phyloP scores from a whole-genome alignment of 2,888 invertebrate species.

The Euphydryas editha region DNA sequence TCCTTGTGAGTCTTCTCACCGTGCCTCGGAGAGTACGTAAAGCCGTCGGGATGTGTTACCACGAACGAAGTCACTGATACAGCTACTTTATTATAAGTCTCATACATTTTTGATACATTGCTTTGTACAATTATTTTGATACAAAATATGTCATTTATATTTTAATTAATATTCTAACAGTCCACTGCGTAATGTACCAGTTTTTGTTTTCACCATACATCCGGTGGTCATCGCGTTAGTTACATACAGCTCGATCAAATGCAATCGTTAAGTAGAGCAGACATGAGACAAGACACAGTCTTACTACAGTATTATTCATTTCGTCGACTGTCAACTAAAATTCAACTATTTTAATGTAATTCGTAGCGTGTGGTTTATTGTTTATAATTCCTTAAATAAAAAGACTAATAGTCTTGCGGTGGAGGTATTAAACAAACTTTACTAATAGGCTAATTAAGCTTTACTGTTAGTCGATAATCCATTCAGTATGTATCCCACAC shows the following conservation, averaged over 20 bases:
- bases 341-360: background rate
- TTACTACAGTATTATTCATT: background rate
- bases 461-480: too few species aligned
- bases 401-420: too few species aligned
- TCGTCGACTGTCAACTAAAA: background rate
- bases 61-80: too few species aligned
- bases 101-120: background rate
- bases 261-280: constrained; percentile 54
- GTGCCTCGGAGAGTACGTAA: too few species aligned
- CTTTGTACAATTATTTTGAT: background rate
- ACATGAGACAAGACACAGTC: constrained; percentile 22
- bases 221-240: constrained; percentile 62
- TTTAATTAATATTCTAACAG: background rate
- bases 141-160: background rate
- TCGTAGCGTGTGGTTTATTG: too few species aligned
- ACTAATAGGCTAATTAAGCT: too few species aligned
- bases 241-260: constrained; percentile 56
- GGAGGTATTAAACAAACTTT: too few species aligned
- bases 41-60: too few species aligned
- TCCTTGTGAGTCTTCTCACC: too few species aligned
- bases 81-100: background rate
- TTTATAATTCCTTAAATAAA: too few species aligned
- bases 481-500: too few species aligned
- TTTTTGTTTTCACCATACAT: constrained; percentile 57
- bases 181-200: constrained; percentile 23